Evolutionary conservation across 2,797 vertebrate genomes (phyloP).

Genomic region (Otus scops): DNA sequence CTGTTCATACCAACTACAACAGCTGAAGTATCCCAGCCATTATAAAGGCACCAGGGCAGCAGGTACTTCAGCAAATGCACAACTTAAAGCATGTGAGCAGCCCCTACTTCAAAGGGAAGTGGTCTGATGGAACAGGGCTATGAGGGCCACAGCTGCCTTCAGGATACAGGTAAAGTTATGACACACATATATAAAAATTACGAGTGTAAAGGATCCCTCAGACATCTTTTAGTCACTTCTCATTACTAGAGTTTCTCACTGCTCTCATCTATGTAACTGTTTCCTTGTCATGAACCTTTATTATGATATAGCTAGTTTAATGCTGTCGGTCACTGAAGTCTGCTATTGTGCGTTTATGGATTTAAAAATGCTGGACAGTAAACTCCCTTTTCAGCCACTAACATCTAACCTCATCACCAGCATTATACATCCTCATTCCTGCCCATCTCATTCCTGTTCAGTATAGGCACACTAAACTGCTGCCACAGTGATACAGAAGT

Average conservation of each 20-base stretch:
- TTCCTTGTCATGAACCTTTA: not conserved
- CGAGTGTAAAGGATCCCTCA: not conserved
- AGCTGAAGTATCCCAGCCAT: not conserved
- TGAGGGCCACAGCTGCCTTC: not conserved
- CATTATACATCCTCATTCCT: not conserved
- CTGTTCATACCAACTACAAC: not conserved
- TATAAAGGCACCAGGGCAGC: not conserved
- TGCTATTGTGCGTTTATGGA: not conserved
- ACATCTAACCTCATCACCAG: not conserved
- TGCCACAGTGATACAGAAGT: not conserved
- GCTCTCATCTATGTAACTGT: not conserved
- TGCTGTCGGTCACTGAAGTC: not conserved
- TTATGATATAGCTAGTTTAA: not conserved
- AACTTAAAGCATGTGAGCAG: not conserved
- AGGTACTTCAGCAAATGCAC: not conserved
- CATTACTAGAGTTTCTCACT: not conserved
- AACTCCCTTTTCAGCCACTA: not conserved
- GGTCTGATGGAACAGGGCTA: not conserved
- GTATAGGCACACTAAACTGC: not conserved
- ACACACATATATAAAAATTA: not conserved
- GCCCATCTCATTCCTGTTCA: not conserved
- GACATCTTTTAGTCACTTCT: not conserved
- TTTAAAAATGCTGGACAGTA: not conserved
- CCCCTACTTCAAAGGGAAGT: not conserved
- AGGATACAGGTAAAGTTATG: not conserved